phyloP scores from a whole-genome alignment of 2,113 vertebrate species.

The Chascanopsetta lugubris region DNA sequence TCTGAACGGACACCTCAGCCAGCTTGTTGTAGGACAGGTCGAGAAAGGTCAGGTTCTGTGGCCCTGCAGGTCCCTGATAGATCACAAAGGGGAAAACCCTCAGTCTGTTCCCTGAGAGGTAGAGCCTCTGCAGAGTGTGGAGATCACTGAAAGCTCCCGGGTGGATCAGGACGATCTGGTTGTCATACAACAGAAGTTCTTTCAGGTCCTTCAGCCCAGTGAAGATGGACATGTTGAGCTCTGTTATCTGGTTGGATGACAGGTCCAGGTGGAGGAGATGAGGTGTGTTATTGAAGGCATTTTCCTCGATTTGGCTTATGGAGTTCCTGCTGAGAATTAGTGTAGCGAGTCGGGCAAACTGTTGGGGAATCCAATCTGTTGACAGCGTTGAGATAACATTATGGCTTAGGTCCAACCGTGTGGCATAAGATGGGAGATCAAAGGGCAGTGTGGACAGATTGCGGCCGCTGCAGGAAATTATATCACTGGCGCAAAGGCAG shows the following conservation, averaged over 20 bases:
- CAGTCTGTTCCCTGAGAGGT: slow-evolving; percentile 84
- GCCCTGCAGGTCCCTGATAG: slow-evolving; percentile 75
- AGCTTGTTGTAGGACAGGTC: slow-evolving; percentile 86
- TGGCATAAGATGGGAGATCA: slow-evolving; percentile 80
- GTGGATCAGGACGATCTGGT: slow-evolving; percentile 79
- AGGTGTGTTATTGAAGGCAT: slow-evolving; percentile 78
- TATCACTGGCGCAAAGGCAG: slow-evolving; percentile 88
- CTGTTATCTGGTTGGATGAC: slow-evolving; percentile 84
- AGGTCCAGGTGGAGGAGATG: slow-evolving; percentile 84
- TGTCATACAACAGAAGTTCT: slow-evolving; percentile 86
- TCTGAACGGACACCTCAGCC: slow-evolving; percentile 78
- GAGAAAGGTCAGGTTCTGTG: slow-evolving; percentile 80
- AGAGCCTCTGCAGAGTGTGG: slow-evolving; percentile 81
- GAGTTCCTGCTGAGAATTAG: slow-evolving; percentile 83
- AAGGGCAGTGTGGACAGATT: slow-evolving; percentile 82
- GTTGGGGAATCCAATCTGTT: slow-evolving; percentile 77
- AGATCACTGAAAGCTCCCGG: slow-evolving; percentile 80
- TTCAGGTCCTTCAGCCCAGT: slow-evolving; percentile 79
- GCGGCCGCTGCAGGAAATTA: slow-evolving; percentile 84
- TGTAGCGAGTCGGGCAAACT: slow-evolving; percentile 78
- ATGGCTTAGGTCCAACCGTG: slow-evolving; percentile 86
- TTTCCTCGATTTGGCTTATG: slow-evolving; percentile 76
- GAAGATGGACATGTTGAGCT: slow-evolving; percentile 79
- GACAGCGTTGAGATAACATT: slow-evolving; percentile 80
- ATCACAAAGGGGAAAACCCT: slow-evolving; percentile 79